These are phyloP conservation scores for Myocastor coypus DNA, from an alignment of 2,113 vertebrate species.

Conservation along the genomic window DNA sequence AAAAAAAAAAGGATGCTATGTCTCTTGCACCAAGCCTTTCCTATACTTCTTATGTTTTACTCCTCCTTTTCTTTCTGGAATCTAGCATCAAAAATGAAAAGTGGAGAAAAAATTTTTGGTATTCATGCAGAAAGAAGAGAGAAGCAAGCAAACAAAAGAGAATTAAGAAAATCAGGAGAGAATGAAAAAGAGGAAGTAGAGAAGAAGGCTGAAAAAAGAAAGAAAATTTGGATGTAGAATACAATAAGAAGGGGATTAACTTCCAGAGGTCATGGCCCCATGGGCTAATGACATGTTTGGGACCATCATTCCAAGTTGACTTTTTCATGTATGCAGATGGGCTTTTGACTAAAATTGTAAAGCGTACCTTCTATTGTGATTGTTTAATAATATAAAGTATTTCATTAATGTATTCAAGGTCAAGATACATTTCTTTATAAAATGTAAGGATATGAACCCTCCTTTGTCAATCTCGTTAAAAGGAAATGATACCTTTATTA, in stretches of 20 bases:
- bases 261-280: background rate
- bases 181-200: background rate
- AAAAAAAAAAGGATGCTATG: background rate
- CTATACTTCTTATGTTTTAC: background rate
- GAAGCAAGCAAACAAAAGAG: background rate
- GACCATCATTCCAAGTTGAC: background rate
- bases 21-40: background rate
- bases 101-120: background rate
- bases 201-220: background rate
- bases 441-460: constrained; percentile 46
- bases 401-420: constrained; percentile 72
- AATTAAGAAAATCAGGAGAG: no score
- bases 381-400: constrained; percentile 35
- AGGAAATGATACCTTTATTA: constrained; percentile 69
- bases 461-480: constrained; percentile 67
- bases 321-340: background rate
- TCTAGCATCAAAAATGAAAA: background rate
- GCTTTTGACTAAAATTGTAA: constrained; percentile 44
- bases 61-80: background rate
- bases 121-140: background rate
- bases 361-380: constrained; percentile 19
- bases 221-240: background rate
- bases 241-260: background rate
- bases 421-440: constrained; percentile 67
- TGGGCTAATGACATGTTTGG: constrained; percentile 20